Evolutionary conservation across 2,888 invertebrate species (phyloP).

Genomic region (Xestobium rufovillosum): DNA sequence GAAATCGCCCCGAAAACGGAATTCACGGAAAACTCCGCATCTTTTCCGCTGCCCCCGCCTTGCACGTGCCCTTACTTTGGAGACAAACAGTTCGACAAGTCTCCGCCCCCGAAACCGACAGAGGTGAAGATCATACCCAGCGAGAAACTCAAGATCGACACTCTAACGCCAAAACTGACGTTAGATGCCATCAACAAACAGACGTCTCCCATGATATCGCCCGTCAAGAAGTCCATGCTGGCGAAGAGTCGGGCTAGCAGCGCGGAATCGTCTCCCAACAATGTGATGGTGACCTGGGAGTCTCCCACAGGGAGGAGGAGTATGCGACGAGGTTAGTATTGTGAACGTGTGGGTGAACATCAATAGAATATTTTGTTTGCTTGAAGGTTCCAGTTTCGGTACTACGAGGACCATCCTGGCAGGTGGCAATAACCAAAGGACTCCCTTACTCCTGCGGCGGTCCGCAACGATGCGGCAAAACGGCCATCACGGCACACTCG

Average conservation of each 20-base stretch:
- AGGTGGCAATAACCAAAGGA: constrained; percentile 43
- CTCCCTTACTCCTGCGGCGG: constrained; percentile 48
- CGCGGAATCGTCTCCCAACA: constrained; percentile 33
- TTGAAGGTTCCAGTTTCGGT: constrained; percentile 59
- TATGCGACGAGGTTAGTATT: constrained; percentile 41
- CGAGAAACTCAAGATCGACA: no score
- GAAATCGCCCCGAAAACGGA: constrained; percentile 24
- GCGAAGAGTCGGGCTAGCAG: constrained; percentile 28
- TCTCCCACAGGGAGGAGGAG: constrained; percentile 50
- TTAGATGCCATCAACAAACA: constrained; percentile 35
- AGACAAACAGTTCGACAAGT: constrained; percentile 52
- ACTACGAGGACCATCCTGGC: constrained; percentile 56
- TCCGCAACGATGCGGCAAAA: constrained; percentile 55
- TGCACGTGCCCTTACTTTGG: constrained; percentile 80
- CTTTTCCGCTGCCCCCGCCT: constrained; percentile 60
- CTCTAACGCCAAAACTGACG: constrained; percentile 27
- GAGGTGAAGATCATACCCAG: constrained; percentile 49
- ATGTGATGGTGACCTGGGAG: constrained; percentile 65
- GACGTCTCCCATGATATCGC: constrained; percentile 43
- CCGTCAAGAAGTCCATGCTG: constrained; percentile 32
- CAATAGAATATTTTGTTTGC: constrained; percentile 2
- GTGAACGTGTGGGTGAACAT: constrained; percentile 1
- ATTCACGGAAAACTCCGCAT: constrained; percentile 32
- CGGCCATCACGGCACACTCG: constrained; percentile 31
- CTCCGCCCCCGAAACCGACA: constrained; percentile 40